phyloP scores from a whole-genome alignment of 2,797 vertebrate genomes.

The Serranus cabrilla region DNA sequence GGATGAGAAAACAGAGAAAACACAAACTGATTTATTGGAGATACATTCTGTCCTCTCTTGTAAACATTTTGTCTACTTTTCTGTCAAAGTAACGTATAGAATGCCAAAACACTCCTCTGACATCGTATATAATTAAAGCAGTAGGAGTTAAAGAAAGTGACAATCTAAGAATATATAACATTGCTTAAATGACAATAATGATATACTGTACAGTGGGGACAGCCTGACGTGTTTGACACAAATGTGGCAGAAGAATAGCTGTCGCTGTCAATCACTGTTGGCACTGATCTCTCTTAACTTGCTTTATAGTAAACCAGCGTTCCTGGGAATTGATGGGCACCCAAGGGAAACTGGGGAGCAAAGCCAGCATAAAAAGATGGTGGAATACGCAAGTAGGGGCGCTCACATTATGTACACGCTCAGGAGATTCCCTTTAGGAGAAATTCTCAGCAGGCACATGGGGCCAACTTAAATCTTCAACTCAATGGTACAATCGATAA shows the following conservation, averaged over 20 bases:
- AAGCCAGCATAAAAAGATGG: constrained; percentile 61
- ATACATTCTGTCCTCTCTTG: constrained; percentile 26
- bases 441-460: constrained; percentile 45
- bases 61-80: neutral
- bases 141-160: constrained; percentile 6
- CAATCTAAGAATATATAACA: constrained; percentile 3
- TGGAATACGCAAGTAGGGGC: constrained; percentile 40
- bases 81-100: neutral
- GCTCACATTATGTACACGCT: constrained; percentile 47
- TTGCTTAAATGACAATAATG: constrained; percentile 51
- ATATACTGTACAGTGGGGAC: constrained; percentile 13
- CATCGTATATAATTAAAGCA: constrained; percentile 10
- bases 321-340: constrained; percentile 51
- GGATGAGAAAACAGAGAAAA: constrained; percentile 34
- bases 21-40: constrained; percentile 31
- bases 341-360: constrained; percentile 38
- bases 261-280: constrained; percentile 68
- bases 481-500: constrained; percentile 66
- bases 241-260: constrained; percentile 36
- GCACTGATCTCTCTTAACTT: constrained; percentile 63
- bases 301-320: constrained; percentile 52
- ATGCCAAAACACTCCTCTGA: neutral
- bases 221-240: constrained; percentile 58
- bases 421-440: constrained; percentile 63
- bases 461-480: constrained; percentile 54